Conservation (phyloP, 2,113 vertebrate genomes). For the Numenius arquata region DNA sequence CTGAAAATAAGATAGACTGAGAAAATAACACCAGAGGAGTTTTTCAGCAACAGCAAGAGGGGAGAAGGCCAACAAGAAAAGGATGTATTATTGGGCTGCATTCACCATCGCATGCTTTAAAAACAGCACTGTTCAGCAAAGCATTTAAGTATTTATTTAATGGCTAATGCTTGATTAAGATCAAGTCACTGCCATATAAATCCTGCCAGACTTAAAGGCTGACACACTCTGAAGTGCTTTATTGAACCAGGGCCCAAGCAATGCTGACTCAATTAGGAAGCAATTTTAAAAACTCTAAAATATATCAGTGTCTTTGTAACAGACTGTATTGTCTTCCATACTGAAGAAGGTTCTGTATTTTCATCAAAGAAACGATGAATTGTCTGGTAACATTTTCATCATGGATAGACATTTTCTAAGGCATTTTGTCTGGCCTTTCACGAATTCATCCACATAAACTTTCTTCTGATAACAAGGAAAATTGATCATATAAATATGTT, state of each 20-base stretch:
- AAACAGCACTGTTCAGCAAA: not conserved
- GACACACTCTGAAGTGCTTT: not conserved
- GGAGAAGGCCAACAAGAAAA: not conserved
- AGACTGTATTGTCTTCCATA: not conserved
- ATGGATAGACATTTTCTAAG: not conserved
- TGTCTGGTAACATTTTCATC: not conserved
- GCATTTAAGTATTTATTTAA: conserved; percentile 1
- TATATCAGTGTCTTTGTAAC: not conserved
- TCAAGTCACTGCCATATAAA: not conserved
- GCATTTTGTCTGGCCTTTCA: not conserved
- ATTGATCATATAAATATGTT: not conserved
- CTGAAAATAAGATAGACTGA: not conserved
- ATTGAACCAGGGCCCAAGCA: not conserved
- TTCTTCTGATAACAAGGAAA: not conserved
- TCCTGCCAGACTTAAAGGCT: not conserved
- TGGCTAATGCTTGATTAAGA: conserved; percentile 4
- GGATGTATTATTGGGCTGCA: not conserved
- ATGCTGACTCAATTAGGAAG: not conserved
- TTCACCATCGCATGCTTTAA: not conserved
- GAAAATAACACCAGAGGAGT: not conserved
- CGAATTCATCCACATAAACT: not conserved
- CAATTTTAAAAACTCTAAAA: not conserved
- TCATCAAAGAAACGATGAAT: not conserved
- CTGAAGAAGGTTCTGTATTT: not conserved
- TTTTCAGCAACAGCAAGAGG: not conserved